Base-by-base conservation (phyloP, 2,888 invertebrate genomes). In the Diadegma fenestrale region DNA sequence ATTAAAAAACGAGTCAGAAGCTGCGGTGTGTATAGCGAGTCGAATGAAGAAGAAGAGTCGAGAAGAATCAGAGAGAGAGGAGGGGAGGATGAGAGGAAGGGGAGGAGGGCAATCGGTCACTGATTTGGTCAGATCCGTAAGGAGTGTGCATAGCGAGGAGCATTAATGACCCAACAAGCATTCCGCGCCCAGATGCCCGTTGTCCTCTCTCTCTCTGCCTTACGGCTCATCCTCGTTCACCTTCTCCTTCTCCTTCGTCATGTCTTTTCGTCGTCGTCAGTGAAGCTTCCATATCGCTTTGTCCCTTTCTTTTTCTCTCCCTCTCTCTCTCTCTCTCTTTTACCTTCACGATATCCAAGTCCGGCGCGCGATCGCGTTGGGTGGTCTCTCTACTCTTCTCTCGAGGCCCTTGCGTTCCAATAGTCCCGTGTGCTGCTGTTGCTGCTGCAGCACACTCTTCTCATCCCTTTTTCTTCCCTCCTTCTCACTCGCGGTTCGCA, bases 341-440 rank as follows among this genome's bases (percentile, higher is more conserved):
- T 89, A 89, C 88, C 89, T 88, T 87, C 86, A 76, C 88, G 89
- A 88, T 88, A 71, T 84, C 82, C 86, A 91, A 91, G 93, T 91
- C 92, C 91, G 86, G 83, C 93, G 93, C 92, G 93, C 92, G 93
- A 93, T 93, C 93, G 91, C 92, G 92, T 93, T 93, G 93, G 93
- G 93, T 93, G 93, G 93, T 93, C 93, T 92, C 91, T 90, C 93
- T 91, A 93, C 92, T 93, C 91, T 80, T 72, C 72, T 77, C 77
- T 82, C 66, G 77, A 73, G 86, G 64, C 84, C 84, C 82, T 82
- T 79, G 84, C 84, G 86, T 84, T 85, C 86, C 85, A 85, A 85
- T 86, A 86, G 85, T 78, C 86, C 79, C 79, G 82, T 84, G 84
- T 84, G 84, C 86, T 86, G 77, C 80, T 71, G 81, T 58, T 80